Conservation (phyloP, 1,140 invertebrate species). For the Dysdera silvatica region DNA sequence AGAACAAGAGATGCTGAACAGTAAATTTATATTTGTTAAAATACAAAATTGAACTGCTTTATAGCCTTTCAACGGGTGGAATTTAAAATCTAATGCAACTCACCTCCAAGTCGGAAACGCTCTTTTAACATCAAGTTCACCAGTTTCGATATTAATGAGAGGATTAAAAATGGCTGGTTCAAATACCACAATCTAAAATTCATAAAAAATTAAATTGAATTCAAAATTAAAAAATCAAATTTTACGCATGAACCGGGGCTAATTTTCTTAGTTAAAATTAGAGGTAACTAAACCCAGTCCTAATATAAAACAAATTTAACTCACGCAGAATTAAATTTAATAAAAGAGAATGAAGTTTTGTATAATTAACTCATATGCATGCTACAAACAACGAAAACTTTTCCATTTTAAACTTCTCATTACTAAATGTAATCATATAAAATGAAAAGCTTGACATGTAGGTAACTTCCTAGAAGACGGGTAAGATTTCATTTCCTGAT, state of each 20-base stretch:
- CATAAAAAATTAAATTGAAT: background rate
- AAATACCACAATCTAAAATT: constrained; percentile 69
- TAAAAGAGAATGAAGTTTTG: background rate
- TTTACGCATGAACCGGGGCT: too few relatives aligned
- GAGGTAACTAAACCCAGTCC: background rate
- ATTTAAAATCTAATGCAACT: background rate
- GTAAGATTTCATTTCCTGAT: too few relatives aligned
- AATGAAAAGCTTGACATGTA: too few relatives aligned
- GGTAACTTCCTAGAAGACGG: too few relatives aligned
- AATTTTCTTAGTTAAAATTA: constrained; percentile 7
- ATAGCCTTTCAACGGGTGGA: too few relatives aligned
- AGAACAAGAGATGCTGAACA: too few relatives aligned
- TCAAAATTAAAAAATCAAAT: too few relatives aligned
- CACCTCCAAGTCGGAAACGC: constrained; percentile 74
- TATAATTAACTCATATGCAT: too few relatives aligned
- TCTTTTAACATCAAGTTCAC: constrained; percentile 63
- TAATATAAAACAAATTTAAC: background rate
- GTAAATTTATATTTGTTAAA: too few relatives aligned
- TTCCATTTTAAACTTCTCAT: constrained; percentile 9
- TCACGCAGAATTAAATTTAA: constrained; percentile 22
- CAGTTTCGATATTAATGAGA: constrained; percentile 63
- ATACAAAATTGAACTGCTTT: too few relatives aligned
- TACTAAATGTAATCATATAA: too few relatives aligned
- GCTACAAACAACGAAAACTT: constrained; percentile 4
- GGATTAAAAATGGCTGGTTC: constrained; percentile 82